phyloP scores from a whole-genome alignment of 2,797 vertebrate genomes.

The Nyctalus aviator region DNA sequence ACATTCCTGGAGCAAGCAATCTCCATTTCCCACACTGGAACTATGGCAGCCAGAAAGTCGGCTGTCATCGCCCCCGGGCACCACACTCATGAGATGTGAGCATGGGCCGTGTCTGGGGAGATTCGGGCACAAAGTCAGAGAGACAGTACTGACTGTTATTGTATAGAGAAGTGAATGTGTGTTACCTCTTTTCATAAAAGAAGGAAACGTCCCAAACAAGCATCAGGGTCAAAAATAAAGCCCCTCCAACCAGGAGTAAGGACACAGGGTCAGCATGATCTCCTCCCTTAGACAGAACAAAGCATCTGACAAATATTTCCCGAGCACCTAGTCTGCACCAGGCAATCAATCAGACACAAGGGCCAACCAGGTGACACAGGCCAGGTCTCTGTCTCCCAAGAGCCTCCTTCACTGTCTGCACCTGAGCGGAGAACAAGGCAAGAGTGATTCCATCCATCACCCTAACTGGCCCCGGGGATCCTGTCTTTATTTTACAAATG shows the following conservation, averaged over 20 bases:
- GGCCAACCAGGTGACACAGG: too few species aligned
- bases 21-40: not conserved
- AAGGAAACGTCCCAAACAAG: not conserved
- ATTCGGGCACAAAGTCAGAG: not conserved
- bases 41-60: not conserved
- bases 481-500: not conserved
- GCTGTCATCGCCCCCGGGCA: not conserved
- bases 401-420: too few species aligned
- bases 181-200: not conserved
- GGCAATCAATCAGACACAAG: too few species aligned
- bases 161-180: not conserved
- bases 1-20: not conserved
- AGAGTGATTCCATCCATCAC: too few species aligned
- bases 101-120: not conserved
- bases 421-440: too few species aligned
- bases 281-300: not conserved
- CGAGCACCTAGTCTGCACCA: not conserved
- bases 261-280: too few species aligned
- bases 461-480: not conserved
- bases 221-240: not conserved
- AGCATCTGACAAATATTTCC: not conserved
- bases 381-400: too few species aligned
- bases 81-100: not conserved
- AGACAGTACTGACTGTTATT: not conserved
- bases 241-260: not conserved